These are phyloP conservation scores for Phacellophora camtschatica DNA, from an alignment of 30 jellyfish, hydroid and myxozoan species.

Conservation along the genomic window DNA sequence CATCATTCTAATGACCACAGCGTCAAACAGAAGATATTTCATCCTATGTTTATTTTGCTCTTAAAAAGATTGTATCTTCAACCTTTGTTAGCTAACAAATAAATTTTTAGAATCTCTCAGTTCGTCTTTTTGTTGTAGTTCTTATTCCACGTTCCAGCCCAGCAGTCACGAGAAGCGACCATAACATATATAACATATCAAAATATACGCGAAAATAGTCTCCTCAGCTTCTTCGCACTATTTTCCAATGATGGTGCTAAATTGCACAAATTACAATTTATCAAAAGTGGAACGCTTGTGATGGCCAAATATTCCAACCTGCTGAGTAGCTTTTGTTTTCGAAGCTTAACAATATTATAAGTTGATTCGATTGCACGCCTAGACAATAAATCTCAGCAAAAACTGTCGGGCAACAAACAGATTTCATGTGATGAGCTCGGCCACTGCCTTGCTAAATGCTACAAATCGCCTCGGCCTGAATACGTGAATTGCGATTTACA, in stretches of 20 bases:
- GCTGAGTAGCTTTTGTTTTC: constrained; percentile 38
- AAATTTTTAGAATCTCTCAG: too few relatives aligned
- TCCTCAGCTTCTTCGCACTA: background rate
- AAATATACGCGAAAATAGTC: too few relatives aligned
- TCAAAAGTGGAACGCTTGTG: background rate
- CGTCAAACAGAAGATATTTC: too few relatives aligned
- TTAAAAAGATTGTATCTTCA: too few relatives aligned
- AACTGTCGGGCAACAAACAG: constrained; percentile 38
- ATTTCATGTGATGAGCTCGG: constrained; percentile 38
- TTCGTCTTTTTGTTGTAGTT: too few relatives aligned
- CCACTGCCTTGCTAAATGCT: constrained; percentile 28
- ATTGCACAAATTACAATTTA: background rate
- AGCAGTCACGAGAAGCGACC: too few relatives aligned
- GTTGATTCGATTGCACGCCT: constrained; percentile 44
- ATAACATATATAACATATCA: too few relatives aligned
- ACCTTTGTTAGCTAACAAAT: too few relatives aligned
- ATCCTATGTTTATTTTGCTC: too few relatives aligned
- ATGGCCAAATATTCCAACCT: constrained; percentile 29
- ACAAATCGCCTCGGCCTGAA: background rate
- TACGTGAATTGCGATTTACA: background rate
- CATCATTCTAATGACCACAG: too few relatives aligned
- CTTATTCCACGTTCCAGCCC: too few relatives aligned
- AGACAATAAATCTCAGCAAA: constrained; percentile 36
- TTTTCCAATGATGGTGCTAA: background rate
- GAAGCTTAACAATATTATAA: constrained; percentile 1